A percentile compares a stretch with the other conserved stretches of the same genome.
Conservation (phyloP, 2,888 invertebrate species). For the Andricus curvator region DNA sequence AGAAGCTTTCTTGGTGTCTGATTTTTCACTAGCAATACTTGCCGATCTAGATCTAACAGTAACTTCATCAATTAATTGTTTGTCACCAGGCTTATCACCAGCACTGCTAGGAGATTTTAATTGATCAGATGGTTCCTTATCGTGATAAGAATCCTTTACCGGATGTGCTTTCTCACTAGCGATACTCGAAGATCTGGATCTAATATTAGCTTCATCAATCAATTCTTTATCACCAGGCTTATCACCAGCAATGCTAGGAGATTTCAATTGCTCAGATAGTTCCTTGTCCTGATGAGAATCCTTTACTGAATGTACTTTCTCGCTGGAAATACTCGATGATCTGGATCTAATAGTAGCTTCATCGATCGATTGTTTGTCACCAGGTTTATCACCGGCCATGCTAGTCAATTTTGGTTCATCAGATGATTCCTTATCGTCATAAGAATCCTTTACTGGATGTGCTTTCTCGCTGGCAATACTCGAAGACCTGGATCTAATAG, state of each 20-base stretch:
- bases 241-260: constrained; percentile 46
- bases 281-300: neutral
- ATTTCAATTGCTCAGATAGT: constrained; percentile 42
- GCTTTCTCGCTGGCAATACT: neutral
- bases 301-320: neutral
- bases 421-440: neutral
- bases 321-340: no score
- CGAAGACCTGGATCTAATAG: no score
- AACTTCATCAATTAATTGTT: constrained; percentile 5
- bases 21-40: constrained; percentile 44
- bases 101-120: constrained; percentile 39
- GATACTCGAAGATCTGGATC: constrained; percentile 41
- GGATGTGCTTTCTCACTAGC: neutral
- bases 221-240: constrained; percentile 25
- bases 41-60: constrained; percentile 50
- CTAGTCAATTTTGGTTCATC: constrained; percentile 45
- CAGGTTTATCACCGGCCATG: no score
- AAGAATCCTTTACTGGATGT: neutral
- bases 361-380: no score
- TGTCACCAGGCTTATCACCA: constrained; percentile 37
- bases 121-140: constrained; percentile 14
- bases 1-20: neutral
- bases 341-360: no score
- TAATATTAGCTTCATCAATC: constrained; percentile 38
- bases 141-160: neutral